Conservation (phyloP, 2,113 vertebrate species). For the Lagopus muta region DNA sequence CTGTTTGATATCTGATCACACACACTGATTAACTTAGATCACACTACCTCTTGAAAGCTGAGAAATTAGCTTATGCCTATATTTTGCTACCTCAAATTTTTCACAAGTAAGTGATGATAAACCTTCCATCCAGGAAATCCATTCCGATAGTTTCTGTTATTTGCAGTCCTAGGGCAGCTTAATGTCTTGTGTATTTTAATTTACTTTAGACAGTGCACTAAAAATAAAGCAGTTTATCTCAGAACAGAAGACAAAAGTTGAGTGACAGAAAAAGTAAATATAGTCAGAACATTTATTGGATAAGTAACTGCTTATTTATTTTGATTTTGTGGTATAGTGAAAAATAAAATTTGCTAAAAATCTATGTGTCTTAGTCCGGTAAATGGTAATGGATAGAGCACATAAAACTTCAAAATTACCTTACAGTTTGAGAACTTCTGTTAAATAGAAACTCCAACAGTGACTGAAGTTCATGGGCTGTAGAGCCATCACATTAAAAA, state of each 20-base stretch:
- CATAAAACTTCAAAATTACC: background rate
- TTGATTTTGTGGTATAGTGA: background rate
- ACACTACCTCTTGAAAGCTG: background rate
- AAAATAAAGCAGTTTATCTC: background rate
- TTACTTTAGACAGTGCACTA: background rate
- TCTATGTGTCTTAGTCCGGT: background rate
- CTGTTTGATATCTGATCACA: conserved; percentile 7
- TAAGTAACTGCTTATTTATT: background rate
- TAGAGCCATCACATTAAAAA: background rate
- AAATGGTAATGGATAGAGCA: background rate
- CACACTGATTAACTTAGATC: conserved; percentile 23
- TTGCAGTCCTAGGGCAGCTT: background rate
- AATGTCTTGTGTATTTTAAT: background rate
- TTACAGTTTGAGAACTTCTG: background rate
- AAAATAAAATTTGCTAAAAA: background rate
- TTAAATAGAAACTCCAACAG: background rate
- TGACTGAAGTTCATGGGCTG: background rate
- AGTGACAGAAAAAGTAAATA: background rate
- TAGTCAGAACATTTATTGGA: background rate
- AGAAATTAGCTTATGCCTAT: background rate
- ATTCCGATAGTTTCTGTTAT: background rate
- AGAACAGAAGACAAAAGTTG: background rate
- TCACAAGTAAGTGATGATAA: background rate
- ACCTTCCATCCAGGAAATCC: background rate
- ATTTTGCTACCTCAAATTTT: background rate